These are phyloP conservation scores for Baronia brevicornis DNA, from an alignment of 2,888 invertebrate genomes.

Conservation along the genomic window DNA sequence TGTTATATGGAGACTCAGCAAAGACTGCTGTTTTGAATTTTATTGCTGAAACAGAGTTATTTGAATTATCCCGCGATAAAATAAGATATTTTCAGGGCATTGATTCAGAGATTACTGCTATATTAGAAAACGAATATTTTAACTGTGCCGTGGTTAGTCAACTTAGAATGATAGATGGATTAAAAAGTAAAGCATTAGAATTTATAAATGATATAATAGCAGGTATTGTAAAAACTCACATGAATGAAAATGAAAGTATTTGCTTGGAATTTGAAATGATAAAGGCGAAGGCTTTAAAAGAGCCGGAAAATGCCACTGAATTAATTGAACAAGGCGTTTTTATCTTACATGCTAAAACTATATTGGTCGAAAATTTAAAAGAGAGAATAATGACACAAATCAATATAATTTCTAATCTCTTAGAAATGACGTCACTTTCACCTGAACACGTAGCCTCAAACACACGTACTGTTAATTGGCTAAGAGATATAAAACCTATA, in stretches of 20 bases:
- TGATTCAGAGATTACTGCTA: conserved; percentile 75
- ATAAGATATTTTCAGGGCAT: conserved; percentile 77
- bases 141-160: conserved; percentile 79
- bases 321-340: conserved; percentile 87
- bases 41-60: conserved; percentile 67
- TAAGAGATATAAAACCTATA: conserved; percentile 85
- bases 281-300: conserved; percentile 78
- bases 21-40: conserved; percentile 59
- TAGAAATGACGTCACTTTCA: conserved; percentile 85
- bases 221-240: conserved; percentile 78
- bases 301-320: conserved; percentile 87
- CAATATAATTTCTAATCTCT: conserved; percentile 79
- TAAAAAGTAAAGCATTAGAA: conserved; percentile 75
- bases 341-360: conserved; percentile 86
- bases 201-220: conserved; percentile 78
- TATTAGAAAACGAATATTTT: conserved; percentile 81
- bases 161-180: conserved; percentile 76
- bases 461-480: conserved; percentile 88
- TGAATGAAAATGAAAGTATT: conserved; percentile 79
- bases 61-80: conserved; percentile 76
- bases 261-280: conserved; percentile 84
- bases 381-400: conserved; percentile 82
- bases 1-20: conserved; percentile 70
- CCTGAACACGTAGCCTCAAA: conserved; percentile 86
- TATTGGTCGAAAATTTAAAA: conserved; percentile 80